phyloP scores from a whole-genome alignment of 2,113 vertebrate genomes.

The Dinomys branickii region DNA sequence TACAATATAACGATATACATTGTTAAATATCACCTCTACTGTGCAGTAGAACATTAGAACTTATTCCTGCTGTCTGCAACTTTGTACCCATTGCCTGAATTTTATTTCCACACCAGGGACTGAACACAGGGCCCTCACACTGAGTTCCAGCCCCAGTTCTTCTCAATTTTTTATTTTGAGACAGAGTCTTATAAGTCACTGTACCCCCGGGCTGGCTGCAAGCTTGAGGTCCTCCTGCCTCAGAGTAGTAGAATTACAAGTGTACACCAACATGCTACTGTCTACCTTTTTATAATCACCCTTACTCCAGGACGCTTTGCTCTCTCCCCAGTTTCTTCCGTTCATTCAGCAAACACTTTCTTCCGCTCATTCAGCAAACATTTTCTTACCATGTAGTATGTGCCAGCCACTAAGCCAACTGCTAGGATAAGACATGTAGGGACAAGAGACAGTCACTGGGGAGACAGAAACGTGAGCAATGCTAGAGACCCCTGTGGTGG shows the following conservation, averaged over 20 bases:
- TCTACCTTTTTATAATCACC: not conserved
- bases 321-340: not conserved
- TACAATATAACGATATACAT: no score
- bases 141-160: not conserved
- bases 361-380: not conserved
- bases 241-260: not conserved
- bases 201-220: not conserved
- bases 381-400: not conserved
- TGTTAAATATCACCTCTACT: not conserved
- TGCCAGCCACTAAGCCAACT: not conserved
- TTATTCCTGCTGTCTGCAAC: not conserved
- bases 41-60: not conserved
- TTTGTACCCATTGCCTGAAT: not conserved
- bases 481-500: not conserved
- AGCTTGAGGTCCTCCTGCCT: not conserved
- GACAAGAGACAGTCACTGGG: not conserved
- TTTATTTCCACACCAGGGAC: not conserved
- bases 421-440: not conserved
- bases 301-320: not conserved
- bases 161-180: not conserved
- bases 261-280: not conserved
- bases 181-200: not conserved
- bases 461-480: not conserved
- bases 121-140: not conserved
- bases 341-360: not conserved